Conservation (phyloP, 2,797 vertebrate species). For the Aldrovandia affinis region DNA sequence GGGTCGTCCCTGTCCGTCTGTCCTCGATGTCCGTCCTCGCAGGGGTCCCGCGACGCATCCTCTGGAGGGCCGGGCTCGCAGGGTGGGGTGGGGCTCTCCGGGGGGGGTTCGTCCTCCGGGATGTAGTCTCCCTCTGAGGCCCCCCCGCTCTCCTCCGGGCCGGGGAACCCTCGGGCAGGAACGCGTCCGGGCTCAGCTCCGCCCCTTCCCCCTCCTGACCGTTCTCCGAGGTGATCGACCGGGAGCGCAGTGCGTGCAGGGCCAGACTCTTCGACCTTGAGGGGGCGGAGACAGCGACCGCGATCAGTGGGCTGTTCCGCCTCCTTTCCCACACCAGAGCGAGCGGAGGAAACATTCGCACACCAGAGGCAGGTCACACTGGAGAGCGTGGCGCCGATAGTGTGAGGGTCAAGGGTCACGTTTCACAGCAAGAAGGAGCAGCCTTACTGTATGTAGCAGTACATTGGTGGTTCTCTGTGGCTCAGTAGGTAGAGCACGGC, state of each 20-base stretch:
- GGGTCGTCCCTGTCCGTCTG: constrained; percentile 45
- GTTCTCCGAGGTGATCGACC: constrained; percentile 70
- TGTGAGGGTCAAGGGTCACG: neutral
- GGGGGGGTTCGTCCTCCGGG: constrained; percentile 42
- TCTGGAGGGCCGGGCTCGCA: constrained; percentile 37
- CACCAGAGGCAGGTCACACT: neutral
- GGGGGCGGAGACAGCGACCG: constrained; percentile 29
- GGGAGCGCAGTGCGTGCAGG: constrained; percentile 71
- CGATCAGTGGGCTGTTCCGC: neutral
- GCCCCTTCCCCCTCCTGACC: constrained; percentile 66
- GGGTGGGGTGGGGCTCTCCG: constrained; percentile 37
- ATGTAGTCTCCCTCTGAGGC: constrained; percentile 45
- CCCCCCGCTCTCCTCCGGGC: constrained; percentile 58
- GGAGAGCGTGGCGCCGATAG: neutral
- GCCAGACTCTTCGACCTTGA: constrained; percentile 89
- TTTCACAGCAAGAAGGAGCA: neutral
- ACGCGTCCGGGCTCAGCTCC: constrained; percentile 65
- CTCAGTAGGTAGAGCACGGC: too few species aligned
- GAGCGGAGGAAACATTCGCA: neutral
- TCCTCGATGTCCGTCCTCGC: constrained; percentile 33
- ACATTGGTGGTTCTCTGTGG: neutral
- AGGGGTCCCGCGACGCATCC: constrained; percentile 35
- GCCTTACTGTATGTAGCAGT: neutral
- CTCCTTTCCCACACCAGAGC: too few species aligned
- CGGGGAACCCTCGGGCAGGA: constrained; percentile 64